phyloP scores from a whole-genome alignment of 2,888 invertebrate genomes.

The Aphodius sticticus region DNA sequence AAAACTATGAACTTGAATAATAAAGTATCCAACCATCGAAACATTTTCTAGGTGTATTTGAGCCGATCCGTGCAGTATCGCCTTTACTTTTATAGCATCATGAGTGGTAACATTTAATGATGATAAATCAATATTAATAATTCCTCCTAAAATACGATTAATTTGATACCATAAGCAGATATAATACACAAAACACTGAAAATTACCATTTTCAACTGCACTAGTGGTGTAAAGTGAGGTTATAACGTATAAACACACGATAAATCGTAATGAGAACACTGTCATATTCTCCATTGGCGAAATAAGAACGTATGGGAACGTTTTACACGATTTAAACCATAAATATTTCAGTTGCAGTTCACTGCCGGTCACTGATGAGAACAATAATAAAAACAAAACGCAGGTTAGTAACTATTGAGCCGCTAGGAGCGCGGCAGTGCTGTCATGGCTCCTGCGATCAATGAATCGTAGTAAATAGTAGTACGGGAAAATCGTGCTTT shows the following conservation, averaged over 20 bases:
- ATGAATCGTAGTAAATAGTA: constrained; percentile 71
- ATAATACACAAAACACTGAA: neutral
- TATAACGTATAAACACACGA: constrained; percentile 13
- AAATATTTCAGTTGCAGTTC: neutral
- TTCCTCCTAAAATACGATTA: constrained; percentile 29
- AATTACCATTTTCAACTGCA: constrained; percentile 27
- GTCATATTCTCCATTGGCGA: neutral
- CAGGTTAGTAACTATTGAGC: constrained; percentile 25
- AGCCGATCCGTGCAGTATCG: constrained; percentile 46
- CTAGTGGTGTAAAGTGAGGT: constrained; percentile 33
- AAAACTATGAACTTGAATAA: constrained; percentile 73
- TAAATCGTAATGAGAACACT: constrained; percentile 7
- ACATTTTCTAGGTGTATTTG: constrained; percentile 58
- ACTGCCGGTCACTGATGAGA: neutral
- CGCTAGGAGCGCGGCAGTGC: constrained; percentile 60
- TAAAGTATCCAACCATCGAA: constrained; percentile 63
- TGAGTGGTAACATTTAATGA: constrained; percentile 44
- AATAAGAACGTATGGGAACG: neutral
- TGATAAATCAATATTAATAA: constrained; percentile 47
- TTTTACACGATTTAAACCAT: neutral
- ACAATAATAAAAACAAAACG: constrained; percentile 19
- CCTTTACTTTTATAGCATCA: constrained; percentile 48
- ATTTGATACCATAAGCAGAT: neutral
- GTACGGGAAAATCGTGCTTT: constrained; percentile 59
- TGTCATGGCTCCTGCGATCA: constrained; percentile 80